These are phyloP conservation scores for Malurus splendens DNA, from an alignment of 2,797 vertebrate species.

Conservation along the genomic window DNA sequence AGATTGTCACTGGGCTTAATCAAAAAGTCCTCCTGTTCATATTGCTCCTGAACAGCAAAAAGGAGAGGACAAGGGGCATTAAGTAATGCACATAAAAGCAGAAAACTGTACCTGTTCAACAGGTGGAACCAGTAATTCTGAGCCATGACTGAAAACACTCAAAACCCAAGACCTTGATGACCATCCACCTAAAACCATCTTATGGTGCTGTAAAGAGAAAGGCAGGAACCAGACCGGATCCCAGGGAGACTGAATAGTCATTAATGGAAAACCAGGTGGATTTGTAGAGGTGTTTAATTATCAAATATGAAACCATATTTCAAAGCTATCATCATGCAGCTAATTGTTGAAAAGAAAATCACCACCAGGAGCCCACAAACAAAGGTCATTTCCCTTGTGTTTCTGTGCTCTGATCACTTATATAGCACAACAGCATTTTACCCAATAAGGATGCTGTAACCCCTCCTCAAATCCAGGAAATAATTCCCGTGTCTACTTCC, in stretches of 20 bases:
- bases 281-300: neutral
- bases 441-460: neutral
- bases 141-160: neutral
- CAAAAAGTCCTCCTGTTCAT: conserved; percentile 91
- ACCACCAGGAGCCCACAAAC: neutral
- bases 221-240: accelerated
- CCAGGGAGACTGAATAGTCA: accelerated
- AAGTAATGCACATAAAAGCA: neutral
- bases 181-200: neutral
- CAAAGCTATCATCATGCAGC: neutral
- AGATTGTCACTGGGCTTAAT: conserved; percentile 92
- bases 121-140: neutral
- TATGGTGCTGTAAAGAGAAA: neutral
- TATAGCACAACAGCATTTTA: neutral
- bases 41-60: conserved; percentile 82
- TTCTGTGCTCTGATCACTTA: neutral
- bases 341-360: neutral
- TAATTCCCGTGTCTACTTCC: neutral
- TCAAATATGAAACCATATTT: neutral
- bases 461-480: neutral
- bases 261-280: neutral
- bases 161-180: neutral
- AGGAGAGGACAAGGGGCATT: neutral
- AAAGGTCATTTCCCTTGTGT: neutral
- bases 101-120: neutral